A percentile compares a stretch with the other conserved stretches of the same genome.
Evolutionary conservation across 53 echinoderm and acorn worm species (phyloP).

Genomic region (Astropecten irregularis): DNA sequence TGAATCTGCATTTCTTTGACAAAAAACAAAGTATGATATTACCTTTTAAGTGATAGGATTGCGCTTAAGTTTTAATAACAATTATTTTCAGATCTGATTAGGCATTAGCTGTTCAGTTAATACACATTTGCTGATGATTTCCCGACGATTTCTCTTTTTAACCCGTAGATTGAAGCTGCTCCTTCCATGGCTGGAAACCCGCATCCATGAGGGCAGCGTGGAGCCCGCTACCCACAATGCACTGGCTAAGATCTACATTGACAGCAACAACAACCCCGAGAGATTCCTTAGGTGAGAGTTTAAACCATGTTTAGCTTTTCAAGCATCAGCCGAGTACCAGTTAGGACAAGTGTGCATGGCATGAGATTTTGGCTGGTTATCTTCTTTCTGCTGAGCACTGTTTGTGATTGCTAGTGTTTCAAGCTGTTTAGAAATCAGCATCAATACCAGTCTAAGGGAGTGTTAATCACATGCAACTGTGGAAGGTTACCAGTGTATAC

Average conservation of each 20-base stretch:
- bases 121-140: too few species aligned
- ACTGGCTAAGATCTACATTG: slow-evolving; percentile 99
- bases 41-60: background rate
- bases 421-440: too few species aligned
- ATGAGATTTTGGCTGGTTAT: too few species aligned
- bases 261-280: slow-evolving; percentile 99
- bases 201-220: slow-evolving; percentile 95
- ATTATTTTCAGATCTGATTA: background rate
- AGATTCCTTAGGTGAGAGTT: slow-evolving; percentile 94
- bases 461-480: too few species aligned
- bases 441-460: too few species aligned
- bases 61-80: background rate
- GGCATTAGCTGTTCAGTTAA: background rate
- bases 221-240: slow-evolving; percentile 99
- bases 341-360: too few species aligned
- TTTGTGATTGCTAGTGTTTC: too few species aligned
- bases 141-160: background rate
- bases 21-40: too few species aligned
- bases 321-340: background rate
- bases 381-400: too few species aligned
- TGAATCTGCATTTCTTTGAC: too few species aligned
- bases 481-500: too few species aligned
- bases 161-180: slow-evolving; percentile 87
- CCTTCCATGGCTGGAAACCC: slow-evolving; percentile 98
- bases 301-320: too few species aligned